A percentile compares a stretch with the other conserved stretches of the same genome.
Evolutionary conservation across 2,113 vertebrate species (phyloP).

Genomic region (Pterocles gutturalis): DNA sequence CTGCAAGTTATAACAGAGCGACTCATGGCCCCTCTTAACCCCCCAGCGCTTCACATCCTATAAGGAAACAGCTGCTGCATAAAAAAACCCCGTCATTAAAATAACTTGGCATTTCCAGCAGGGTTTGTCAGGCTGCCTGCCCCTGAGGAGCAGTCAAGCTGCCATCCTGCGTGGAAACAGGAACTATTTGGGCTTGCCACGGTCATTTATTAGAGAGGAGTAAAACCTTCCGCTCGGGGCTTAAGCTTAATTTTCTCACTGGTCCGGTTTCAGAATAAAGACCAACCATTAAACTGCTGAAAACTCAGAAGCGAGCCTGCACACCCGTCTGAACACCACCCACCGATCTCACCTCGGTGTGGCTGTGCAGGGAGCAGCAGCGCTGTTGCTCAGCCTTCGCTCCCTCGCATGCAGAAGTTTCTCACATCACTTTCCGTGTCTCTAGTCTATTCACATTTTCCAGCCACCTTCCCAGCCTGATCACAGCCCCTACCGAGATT

Average conservation of each 20-base stretch:
- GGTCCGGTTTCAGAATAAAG: background rate
- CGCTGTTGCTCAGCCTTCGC: background rate
- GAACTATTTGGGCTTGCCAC: fast-evolving
- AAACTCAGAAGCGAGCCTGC: background rate
- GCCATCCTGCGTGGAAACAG: background rate
- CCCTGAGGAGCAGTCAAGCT: background rate
- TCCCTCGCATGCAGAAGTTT: fast-evolving
- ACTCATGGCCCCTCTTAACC: background rate
- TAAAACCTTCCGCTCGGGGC: background rate
- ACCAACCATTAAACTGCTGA: fast-evolving
- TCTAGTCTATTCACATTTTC: background rate
- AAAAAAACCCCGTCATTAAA: background rate
- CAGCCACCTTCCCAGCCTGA: background rate
- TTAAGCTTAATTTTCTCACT: background rate
- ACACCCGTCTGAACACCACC: fast-evolving
- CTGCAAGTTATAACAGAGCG: background rate
- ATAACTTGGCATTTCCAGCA: fast-evolving
- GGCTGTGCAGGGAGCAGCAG: background rate
- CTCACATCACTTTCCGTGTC: fast-evolving
- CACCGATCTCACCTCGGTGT: fast-evolving
- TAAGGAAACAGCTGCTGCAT: background rate
- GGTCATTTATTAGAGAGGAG: background rate
- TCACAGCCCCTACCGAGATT: fast-evolving
- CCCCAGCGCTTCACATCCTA: background rate
- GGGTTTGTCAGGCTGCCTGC: background rate